phyloP scores from a whole-genome alignment of 37 sponge, comb jelly and placozoan species.

The Mnemiopsis leidyi region DNA sequence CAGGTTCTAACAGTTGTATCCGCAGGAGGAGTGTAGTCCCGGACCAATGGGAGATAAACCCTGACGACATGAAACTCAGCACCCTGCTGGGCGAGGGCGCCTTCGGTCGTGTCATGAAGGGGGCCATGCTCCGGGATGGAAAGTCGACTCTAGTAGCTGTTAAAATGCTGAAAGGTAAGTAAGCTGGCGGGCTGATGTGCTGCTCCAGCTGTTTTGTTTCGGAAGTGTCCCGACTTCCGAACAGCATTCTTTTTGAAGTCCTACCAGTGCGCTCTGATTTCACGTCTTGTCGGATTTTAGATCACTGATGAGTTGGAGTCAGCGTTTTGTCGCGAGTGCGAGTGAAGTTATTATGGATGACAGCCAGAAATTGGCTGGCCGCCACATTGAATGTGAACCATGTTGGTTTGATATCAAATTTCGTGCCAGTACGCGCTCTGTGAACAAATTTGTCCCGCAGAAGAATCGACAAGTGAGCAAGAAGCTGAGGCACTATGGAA shows the following conservation, averaged over 20 bases:
- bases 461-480: slow-evolving; percentile 13
- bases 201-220: too few relatives aligned
- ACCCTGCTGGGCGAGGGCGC: slow-evolving; percentile 59
- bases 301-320: background rate
- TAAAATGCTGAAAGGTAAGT: slow-evolving; percentile 58
- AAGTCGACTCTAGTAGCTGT: slow-evolving; percentile 2
- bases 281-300: background rate
- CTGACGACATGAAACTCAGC: slow-evolving; percentile 11
- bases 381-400: too few relatives aligned
- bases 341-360: too few relatives aligned
- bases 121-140: slow-evolving; percentile 9
- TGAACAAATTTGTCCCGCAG: background rate
- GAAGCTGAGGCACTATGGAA: slow-evolving; percentile 64
- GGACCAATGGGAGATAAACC: slow-evolving; percentile 56
- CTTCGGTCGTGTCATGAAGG: slow-evolving; percentile 53
- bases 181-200: background rate
- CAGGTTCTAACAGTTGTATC: too few relatives aligned
- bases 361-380: too few relatives aligned
- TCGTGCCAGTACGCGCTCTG: too few relatives aligned
- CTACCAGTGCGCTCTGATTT: background rate
- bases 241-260: background rate
- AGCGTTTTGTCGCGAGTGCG: too few relatives aligned
- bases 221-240: background rate
- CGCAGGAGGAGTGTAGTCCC: slow-evolving; percentile 54
- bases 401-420: too few relatives aligned